Evolutionary conservation across 2,888 invertebrate species (phyloP).

Genomic region (Apamea sordens): DNA sequence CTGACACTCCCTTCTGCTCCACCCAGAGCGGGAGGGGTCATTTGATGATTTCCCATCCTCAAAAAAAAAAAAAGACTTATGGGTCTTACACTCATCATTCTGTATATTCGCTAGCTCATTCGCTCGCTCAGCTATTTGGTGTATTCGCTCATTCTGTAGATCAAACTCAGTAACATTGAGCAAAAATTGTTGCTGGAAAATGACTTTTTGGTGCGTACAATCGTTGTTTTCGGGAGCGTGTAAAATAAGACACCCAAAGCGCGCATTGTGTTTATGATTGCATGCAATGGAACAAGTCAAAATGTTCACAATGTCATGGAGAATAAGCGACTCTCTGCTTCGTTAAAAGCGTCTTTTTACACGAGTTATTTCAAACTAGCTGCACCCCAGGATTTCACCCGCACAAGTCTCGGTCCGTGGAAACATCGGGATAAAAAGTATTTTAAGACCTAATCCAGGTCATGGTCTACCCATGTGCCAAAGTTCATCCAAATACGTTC

Average conservation of each 20-base stretch:
- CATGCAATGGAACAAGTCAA: background rate
- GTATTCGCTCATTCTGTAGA: background rate
- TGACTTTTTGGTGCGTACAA: too few relatives aligned
- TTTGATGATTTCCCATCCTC: too few relatives aligned
- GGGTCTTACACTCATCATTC: too few relatives aligned
- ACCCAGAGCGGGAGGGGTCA: too few relatives aligned
- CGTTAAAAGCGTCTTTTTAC: background rate
- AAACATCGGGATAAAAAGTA: background rate
- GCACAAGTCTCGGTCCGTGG: too few relatives aligned
- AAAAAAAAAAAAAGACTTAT: too few relatives aligned
- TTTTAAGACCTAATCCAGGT: background rate
- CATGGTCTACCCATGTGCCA: background rate
- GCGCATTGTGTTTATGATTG: background rate
- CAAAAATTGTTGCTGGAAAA: background rate
- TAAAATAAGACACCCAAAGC: background rate
- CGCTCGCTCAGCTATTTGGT: too few relatives aligned
- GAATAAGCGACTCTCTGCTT: background rate
- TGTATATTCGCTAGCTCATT: too few relatives aligned
- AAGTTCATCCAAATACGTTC: background rate
- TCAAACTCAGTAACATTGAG: background rate
- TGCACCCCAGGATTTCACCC: background rate
- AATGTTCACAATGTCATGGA: background rate
- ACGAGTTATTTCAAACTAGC: background rate
- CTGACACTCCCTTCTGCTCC: too few relatives aligned
- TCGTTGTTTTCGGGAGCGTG: background rate